Evolutionary conservation across 2,888 invertebrate genomes (phyloP).

Genomic region (Rhyacophila evoluta): DNA sequence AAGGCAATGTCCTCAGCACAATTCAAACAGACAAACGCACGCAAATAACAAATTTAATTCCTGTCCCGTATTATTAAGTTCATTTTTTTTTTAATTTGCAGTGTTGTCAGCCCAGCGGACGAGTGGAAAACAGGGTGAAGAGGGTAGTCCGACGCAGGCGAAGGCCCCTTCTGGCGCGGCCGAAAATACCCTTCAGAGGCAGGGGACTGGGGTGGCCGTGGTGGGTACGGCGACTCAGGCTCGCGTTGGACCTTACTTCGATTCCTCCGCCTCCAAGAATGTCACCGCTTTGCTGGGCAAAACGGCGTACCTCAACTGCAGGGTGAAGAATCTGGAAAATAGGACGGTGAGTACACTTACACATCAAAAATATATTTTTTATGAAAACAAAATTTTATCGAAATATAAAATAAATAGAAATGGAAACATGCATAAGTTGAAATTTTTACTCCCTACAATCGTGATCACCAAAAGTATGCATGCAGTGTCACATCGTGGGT

Average conservation of each 20-base stretch:
- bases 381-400: too few species aligned
- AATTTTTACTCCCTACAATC: too few species aligned
- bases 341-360: conserved; percentile 90
- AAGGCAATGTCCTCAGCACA: too few species aligned
- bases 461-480: too few species aligned
- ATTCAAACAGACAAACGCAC: too few species aligned
- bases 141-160: conserved; percentile 31
- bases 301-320: conserved; percentile 90
- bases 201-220: conserved; percentile 11
- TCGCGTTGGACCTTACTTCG: conserved; percentile 77
- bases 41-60: too few species aligned
- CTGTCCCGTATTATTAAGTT: not conserved
- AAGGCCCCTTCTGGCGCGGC: conserved; percentile 30
- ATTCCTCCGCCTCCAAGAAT: conserved; percentile 79
- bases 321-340: conserved; percentile 91
- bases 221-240: not conserved
- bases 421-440: too few species aligned
- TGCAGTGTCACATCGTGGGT: too few species aligned
- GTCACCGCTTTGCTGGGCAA: conserved; percentile 88
- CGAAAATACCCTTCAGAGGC: conserved; percentile 44
- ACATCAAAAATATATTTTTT: too few species aligned
- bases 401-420: too few species aligned
- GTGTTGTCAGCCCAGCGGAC: conserved; percentile 53
- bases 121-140: conserved; percentile 49
- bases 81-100: conserved; percentile 39